Evolutionary conservation across 1,140 invertebrate species (phyloP).

Genomic region (Drosophila kohkoa): DNA sequence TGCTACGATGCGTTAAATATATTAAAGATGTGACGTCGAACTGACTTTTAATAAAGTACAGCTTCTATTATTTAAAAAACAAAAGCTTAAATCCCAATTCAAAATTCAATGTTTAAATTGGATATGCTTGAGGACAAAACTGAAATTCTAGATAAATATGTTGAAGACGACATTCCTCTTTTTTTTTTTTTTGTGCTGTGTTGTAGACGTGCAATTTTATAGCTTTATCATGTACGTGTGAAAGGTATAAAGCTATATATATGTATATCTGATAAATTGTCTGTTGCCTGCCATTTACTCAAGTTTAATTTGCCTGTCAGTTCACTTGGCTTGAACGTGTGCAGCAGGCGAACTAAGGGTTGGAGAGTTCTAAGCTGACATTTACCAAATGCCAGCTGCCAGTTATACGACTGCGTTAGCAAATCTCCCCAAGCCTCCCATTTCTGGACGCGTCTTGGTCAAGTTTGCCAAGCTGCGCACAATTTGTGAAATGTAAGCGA

Average conservation of each 20-base stretch:
- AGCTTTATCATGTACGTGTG: constrained; percentile 17
- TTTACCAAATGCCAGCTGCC: constrained; percentile 52
- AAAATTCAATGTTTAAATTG: constrained; percentile 9
- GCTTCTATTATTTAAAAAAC: too few species aligned
- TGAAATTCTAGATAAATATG: constrained; percentile 2
- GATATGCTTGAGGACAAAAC: background rate
- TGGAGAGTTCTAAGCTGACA: constrained; percentile 67
- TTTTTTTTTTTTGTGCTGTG: background rate
- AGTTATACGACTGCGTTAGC: constrained; percentile 24
- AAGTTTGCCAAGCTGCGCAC: constrained; percentile 59
- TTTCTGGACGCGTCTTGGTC: background rate
- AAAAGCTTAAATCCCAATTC: too few species aligned
- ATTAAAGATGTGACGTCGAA: too few species aligned
- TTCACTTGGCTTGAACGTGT: constrained; percentile 45
- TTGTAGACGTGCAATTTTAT: constrained; percentile 3
- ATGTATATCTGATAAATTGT: constrained; percentile 73
- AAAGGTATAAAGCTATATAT: constrained; percentile 53
- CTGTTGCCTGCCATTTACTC: constrained; percentile 68
- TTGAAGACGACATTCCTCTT: background rate
- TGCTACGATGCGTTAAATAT: too few species aligned
- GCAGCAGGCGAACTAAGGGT: background rate
- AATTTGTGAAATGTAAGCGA: constrained; percentile 76
- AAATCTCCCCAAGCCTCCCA: constrained; percentile 25
- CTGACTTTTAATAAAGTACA: too few species aligned
- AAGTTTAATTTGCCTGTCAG: constrained; percentile 80